A percentile compares a stretch with the other conserved stretches of the same genome.
Conservation (phyloP, 2,113 vertebrate species). For the Upupa epops region DNA sequence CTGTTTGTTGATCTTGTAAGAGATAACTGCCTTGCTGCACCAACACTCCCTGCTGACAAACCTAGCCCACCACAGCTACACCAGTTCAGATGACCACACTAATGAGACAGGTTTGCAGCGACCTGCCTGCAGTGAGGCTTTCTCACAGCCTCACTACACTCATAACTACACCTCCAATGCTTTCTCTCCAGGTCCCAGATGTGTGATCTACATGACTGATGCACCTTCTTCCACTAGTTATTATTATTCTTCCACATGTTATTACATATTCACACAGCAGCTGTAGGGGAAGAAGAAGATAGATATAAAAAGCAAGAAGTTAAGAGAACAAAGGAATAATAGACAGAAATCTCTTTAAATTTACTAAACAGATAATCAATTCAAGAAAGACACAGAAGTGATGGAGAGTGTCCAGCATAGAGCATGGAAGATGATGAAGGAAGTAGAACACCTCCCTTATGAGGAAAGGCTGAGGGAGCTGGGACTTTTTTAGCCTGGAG, state of each 20-base stretch:
- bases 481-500: too few relatives aligned
- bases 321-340: neutral
- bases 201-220: neutral
- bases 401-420: too few relatives aligned
- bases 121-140: neutral
- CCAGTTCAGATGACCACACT: neutral
- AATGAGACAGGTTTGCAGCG: neutral
- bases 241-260: too few relatives aligned
- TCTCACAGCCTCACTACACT: neutral
- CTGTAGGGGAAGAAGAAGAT: neutral
- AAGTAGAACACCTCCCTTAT: too few relatives aligned
- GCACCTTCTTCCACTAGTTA: neutral
- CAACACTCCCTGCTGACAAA: neutral
- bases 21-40: neutral
- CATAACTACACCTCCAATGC: neutral
- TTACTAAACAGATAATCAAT: neutral
- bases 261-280: neutral
- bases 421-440: too few relatives aligned
- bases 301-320: neutral
- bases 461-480: too few relatives aligned
- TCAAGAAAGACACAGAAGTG: too few relatives aligned
- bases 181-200: fast-evolving
- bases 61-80: neutral
- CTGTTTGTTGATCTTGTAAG: neutral
- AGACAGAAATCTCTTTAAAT: neutral